Evolutionary conservation across 2,888 invertebrate species (phyloP).

Genomic region (Malthinus seriepunctatus): DNA sequence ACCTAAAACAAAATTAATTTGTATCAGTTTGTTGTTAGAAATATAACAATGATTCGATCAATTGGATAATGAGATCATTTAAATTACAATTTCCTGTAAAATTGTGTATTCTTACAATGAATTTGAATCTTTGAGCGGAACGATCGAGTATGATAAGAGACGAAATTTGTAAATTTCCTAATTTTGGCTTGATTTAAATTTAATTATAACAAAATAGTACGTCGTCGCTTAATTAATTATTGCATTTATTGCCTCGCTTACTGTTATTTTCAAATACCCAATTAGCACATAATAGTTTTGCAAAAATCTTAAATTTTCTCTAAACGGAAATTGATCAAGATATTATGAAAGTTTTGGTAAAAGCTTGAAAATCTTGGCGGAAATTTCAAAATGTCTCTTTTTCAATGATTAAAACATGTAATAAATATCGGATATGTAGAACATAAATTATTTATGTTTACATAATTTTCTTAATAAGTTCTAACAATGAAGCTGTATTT

Average conservation of each 20-base stretch:
- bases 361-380: neutral
- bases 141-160: neutral
- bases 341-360: neutral
- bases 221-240: neutral
- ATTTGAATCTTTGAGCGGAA: neutral
- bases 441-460: constrained; percentile 23
- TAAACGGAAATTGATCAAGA: constrained; percentile 2
- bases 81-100: constrained; percentile 9
- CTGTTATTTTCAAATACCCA: neutral
- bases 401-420: constrained; percentile 6
- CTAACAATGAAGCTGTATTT: constrained; percentile 20
- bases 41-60: constrained; percentile 1
- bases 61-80: neutral
- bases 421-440: constrained; percentile 15
- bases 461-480: constrained; percentile 15
- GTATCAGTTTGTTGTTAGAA: neutral
- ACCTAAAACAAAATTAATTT: neutral
- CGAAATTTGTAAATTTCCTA: no score
- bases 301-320: neutral
- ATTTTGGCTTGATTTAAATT: neutral
- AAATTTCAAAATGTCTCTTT: constrained; percentile 6
- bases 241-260: constrained; percentile 7
- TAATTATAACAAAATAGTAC: no score
- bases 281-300: neutral
- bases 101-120: neutral